Base-by-base conservation (phyloP, 2,888 invertebrate species). In the Nephrotoma guestfalica region DNA sequence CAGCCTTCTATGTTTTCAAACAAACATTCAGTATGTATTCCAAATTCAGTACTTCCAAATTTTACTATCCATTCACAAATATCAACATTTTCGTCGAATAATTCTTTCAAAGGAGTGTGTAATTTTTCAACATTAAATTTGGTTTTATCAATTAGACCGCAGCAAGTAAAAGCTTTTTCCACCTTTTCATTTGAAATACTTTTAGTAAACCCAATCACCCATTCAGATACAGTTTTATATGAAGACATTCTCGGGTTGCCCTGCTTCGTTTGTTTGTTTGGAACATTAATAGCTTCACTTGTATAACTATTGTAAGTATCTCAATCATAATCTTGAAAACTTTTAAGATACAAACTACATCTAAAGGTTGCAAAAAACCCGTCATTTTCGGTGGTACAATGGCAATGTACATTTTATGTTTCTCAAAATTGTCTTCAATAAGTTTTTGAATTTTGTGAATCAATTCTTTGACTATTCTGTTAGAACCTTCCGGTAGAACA, bases 91-190 rank as follows among this genome's bases (percentile, higher is more conserved):
- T 51, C 40, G 6, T 40, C 57, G 40, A 86, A 86, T 40, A 86
- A 15, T 57, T 86, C 18, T 86, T 57, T 51, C 40, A 86, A 51
- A 41, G 86, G 86, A 86, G 57, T 51, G 13, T 86, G 86, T 18
- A 86, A 41, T 3, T 86, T 86, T 40, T 86, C 86, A 41, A 86
- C 40, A 57, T 51, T 43, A 86, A 86, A 86, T 30, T 51, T 86
- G 41, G 11, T 51, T 71, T 13, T 9, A 57, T 51, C 41, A 41
- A 40, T 30, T 51, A 86, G 51, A 41, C 71, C 40, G 57, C 86
- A 86, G 6, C 83, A 83, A 83, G 30, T 18, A 83, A 83, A 83
- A 83, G 83, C 83, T 40, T 83, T 83, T 30, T 40, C 11, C 6
- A 83, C 11, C 2, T 15, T 30, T 83, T 83, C 18, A 11, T 5